Evolutionary conservation across 2,113 vertebrate species (phyloP).

Genomic region (Noturus placidus): DNA sequence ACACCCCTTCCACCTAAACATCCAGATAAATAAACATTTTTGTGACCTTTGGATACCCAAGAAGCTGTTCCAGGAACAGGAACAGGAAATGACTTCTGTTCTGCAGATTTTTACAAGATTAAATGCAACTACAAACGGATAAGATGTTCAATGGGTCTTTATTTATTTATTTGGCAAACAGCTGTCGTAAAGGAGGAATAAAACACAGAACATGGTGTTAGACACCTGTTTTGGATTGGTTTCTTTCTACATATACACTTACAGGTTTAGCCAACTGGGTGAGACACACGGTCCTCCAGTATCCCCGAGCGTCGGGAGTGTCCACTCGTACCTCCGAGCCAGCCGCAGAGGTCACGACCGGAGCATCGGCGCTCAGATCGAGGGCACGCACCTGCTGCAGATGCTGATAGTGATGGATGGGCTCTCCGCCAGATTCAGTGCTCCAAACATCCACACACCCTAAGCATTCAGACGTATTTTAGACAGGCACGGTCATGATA

Average conservation of each 20-base stretch:
- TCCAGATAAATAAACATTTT: neutral
- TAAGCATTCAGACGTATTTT: constrained; percentile 51
- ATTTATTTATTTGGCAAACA: no score
- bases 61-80: neutral
- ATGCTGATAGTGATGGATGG: constrained; percentile 83
- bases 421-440: constrained; percentile 77
- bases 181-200: neutral
- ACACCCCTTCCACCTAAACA: constrained; percentile 81
- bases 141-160: no score
- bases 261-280: constrained; percentile 84
- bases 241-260: constrained; percentile 59
- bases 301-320: constrained; percentile 74
- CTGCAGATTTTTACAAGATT: no score
- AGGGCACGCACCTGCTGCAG: constrained; percentile 78
- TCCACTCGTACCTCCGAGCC: constrained; percentile 81
- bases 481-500: neutral
- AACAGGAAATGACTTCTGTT: no score
- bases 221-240: neutral
- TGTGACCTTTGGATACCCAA: neutral
- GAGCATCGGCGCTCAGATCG: constrained; percentile 72
- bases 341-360: constrained; percentile 75
- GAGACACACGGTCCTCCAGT: constrained; percentile 78
- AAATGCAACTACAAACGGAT: no score
- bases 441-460: constrained; percentile 91
- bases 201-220: neutral